Conservation (phyloP, 2,888 invertebrate species). For the Syritta pipiens region DNA sequence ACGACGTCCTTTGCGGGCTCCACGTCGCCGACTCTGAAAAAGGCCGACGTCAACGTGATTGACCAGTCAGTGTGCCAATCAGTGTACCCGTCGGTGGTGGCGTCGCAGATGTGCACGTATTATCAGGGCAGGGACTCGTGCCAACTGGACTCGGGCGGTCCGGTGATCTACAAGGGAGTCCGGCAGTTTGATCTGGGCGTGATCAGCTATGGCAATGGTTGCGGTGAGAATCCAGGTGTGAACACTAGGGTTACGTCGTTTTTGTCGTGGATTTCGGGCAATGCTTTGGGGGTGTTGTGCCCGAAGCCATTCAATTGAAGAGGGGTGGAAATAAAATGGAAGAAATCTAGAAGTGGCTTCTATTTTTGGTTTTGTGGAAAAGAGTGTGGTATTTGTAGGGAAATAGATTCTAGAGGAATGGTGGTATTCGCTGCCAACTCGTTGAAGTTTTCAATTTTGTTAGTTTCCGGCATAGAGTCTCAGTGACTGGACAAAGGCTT, state of each 20-base stretch:
- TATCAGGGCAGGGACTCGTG: constrained; percentile 80
- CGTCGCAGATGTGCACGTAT: constrained; percentile 78
- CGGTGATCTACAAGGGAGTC: constrained; percentile 78
- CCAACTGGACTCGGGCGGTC: constrained; percentile 81
- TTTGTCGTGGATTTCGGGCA: constrained; percentile 81
- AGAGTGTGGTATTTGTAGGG: no score
- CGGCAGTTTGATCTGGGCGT: constrained; percentile 80
- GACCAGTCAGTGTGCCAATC: constrained; percentile 20
- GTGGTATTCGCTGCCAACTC: no score
- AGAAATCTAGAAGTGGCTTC: background rate
- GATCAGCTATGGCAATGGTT: constrained; percentile 81
- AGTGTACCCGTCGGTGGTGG: background rate
- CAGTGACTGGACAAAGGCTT: no score
- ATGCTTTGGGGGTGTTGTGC: constrained; percentile 38
- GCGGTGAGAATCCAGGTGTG: constrained; percentile 80
- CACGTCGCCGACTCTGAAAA: constrained; percentile 80
- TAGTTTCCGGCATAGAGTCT: no score
- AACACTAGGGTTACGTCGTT: constrained; percentile 81
- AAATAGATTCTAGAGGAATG: no score
- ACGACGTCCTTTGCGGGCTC: constrained; percentile 80
- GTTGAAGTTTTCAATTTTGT: no score
- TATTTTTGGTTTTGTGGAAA: no score
- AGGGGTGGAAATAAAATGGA: background rate
- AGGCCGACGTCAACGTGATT: constrained; percentile 73
- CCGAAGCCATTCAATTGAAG: constrained; percentile 41